Evolutionary conservation across 1,140 invertebrate species (phyloP).

Genomic region (Pachyrhynchus sulphureomaculatus): DNA sequence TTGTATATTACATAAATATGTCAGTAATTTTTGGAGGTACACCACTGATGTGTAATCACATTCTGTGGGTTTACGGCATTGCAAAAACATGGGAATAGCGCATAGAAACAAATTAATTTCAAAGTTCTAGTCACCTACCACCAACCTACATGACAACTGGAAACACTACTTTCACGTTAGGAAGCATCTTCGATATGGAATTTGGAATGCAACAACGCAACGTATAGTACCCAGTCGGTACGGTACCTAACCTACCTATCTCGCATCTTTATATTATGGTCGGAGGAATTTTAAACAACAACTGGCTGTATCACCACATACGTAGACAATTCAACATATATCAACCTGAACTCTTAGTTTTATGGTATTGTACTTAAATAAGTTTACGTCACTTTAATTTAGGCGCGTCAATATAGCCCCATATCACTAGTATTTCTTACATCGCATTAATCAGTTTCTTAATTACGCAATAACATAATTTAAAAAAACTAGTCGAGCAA

Average conservation of each 20-base stretch:
- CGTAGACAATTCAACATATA: no score
- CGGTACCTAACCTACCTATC: conserved; percentile 29
- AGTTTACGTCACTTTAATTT: no score
- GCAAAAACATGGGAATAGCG: conserved; percentile 3
- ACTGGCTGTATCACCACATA: no score
- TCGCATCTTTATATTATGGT: conserved; percentile 17
- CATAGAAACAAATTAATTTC: conserved; percentile 22
- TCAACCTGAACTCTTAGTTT: no score
- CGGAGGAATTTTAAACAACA: no score
- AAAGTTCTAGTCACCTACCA: conserved; percentile 36
- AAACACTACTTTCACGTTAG: conserved; percentile 44
- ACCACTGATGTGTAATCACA: neutral
- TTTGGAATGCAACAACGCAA: conserved; percentile 33
- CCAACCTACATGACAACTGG: conserved; percentile 37
- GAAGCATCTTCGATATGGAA: conserved; percentile 44
- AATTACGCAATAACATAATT: no score
- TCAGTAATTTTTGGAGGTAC: neutral
- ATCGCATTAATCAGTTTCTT: no score
- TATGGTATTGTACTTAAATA: no score
- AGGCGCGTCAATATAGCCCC: no score
- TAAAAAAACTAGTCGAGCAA: no score
- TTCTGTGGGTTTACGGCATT: neutral
- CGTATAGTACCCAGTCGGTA: conserved; percentile 27
- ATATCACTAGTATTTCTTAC: no score
- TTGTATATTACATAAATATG: no score